phyloP scores from a whole-genome alignment of 2,113 vertebrate species.

The Esox niger region DNA sequence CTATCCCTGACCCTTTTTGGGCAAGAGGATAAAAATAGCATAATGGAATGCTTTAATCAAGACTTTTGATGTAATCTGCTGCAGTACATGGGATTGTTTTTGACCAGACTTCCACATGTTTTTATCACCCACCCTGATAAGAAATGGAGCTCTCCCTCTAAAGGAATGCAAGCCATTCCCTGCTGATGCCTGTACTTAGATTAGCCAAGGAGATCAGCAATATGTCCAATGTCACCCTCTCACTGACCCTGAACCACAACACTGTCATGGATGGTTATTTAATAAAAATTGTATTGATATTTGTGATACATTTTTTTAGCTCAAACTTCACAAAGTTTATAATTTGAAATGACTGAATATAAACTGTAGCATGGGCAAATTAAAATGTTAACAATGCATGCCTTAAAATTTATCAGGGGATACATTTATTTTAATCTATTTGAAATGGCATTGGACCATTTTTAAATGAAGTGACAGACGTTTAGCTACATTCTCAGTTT shows the following conservation, averaged over 20 bases:
- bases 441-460: too few species aligned
- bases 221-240: conserved; percentile 30
- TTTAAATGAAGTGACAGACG: too few species aligned
- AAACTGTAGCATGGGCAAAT: too few species aligned
- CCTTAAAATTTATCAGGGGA: too few species aligned
- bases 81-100: conserved; percentile 54
- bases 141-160: conserved; percentile 47
- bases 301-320: too few species aligned
- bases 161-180: conserved; percentile 45
- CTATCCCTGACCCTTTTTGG: conserved; percentile 41
- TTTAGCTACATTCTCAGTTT: too few species aligned
- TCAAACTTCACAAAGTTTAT: too few species aligned
- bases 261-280: not conserved
- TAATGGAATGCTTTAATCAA: conserved; percentile 72
- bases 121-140: conserved; percentile 52
- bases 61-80: conserved; percentile 55
- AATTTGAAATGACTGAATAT: too few species aligned
- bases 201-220: conserved; percentile 18
- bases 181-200: conserved; percentile 25
- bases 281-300: not conserved
- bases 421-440: too few species aligned
- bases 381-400: too few species aligned
- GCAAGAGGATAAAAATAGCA: conserved; percentile 62
- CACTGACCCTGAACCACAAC: not conserved
- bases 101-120: conserved; percentile 54